Evolutionary conservation across 2,888 invertebrate species (phyloP), one percentile per base, ranked within the genome.

Genomic region (Aphrophora alni): DNA sequence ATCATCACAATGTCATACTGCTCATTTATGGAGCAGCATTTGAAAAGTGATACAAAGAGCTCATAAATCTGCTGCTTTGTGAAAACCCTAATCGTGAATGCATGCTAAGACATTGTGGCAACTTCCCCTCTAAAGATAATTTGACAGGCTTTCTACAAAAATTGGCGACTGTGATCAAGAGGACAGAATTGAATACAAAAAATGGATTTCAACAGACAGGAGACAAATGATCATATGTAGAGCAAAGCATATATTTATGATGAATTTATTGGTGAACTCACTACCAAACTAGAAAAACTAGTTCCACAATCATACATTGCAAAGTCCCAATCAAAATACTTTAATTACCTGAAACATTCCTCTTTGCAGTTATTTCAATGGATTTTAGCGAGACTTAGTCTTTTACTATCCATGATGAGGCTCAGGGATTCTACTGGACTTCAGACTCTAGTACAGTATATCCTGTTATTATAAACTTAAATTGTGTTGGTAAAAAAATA

Each of bases 131-230:
- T 68, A 68, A 68, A 68, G 68, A 68, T 68, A 68, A 68, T 68
- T 72, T 44, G 28, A 21, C 71, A 79, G 26, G 78, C 38, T 78
- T n/a, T 51, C 33, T 76, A n/a, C 28, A 71, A 59, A 28, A 5
- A 75, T 81, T 44, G 74, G 44, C 4, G 59, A 75, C 21, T 70
- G 26, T 25, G 70, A 25, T 70, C 21, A 70, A 25, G 25, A 25
- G n/a, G 70, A 70, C 25, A 70, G 3, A 70, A 25, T 70, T 21
- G 25, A 70, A 70, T 70, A 70, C 25, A 24, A n/a, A n/a, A n/a
- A 70, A 24, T 70, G 70, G 70, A 25, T 70, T 70, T 70, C 70
- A 25, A 70, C 70, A 70, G 70, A 70, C 17, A 68, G 70, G 10
- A 24, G 21, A 70, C 70, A 70, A 70, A 70, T 70, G 70, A 70